Conservation (phyloP, 2,797 vertebrate species). For the Erpetoichthys calabaricus region DNA sequence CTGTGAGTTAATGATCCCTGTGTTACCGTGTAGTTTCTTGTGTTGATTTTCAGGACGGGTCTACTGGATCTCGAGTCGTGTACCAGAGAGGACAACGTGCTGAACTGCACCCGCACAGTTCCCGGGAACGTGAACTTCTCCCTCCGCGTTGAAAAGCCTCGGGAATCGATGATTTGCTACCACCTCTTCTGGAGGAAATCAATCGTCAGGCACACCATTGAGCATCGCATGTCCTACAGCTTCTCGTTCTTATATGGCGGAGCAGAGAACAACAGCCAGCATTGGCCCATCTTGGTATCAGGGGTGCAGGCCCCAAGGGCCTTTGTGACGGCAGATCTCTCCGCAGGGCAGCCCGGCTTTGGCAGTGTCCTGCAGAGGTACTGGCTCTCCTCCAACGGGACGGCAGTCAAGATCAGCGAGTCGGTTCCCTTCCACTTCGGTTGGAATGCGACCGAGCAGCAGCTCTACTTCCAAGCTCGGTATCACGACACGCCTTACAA, state of each 20-base stretch:
- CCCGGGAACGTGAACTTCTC: constrained; percentile 77
- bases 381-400: constrained; percentile 86
- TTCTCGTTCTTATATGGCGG: constrained; percentile 88
- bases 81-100: constrained; percentile 63
- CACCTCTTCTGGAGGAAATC: constrained; percentile 90
- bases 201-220: constrained; percentile 56
- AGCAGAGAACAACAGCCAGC: constrained; percentile 78
- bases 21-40: too few species aligned
- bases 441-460: constrained; percentile 77
- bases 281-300: constrained; percentile 78
- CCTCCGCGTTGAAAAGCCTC: constrained; percentile 80
- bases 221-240: constrained; percentile 88
- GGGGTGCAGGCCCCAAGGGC: constrained; percentile 79
- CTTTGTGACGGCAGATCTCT: constrained; percentile 82
- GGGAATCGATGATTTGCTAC: constrained; percentile 89
- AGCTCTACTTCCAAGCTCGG: constrained; percentile 77
- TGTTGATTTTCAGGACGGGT: constrained; percentile 47
- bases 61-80: constrained; percentile 83
- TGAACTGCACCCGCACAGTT: constrained; percentile 64
- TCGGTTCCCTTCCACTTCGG: constrained; percentile 91
- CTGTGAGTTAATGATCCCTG: too few species aligned
- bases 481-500: constrained; percentile 82
- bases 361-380: constrained; percentile 88
- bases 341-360: constrained; percentile 66
- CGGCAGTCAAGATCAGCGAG: constrained; percentile 81